These are phyloP conservation scores for Magallana gigas DNA, from an alignment of 1,140 invertebrate species.

Conservation along the genomic window DNA sequence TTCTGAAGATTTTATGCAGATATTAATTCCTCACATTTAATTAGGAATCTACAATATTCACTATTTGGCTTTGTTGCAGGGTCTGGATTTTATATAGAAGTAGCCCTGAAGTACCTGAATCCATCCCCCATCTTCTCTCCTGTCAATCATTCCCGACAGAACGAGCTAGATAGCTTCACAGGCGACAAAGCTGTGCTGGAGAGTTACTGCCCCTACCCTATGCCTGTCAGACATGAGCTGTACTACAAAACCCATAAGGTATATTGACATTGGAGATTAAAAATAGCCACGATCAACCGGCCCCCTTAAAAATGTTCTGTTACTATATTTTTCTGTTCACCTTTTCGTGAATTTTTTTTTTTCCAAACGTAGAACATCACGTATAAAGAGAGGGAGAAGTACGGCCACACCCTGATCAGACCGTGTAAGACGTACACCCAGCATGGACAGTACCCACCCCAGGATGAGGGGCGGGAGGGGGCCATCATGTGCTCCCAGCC, in stretches of 20 bases:
- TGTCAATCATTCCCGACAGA: constrained; percentile 52
- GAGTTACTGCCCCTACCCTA: constrained; percentile 66
- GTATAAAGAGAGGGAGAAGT: constrained; percentile 53
- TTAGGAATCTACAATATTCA: neutral
- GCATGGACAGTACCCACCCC: constrained; percentile 58
- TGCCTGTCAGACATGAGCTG: constrained; percentile 69
- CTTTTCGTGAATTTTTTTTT: neutral
- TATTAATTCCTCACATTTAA: no score
- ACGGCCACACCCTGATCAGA: constrained; percentile 53
- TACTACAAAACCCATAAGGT: constrained; percentile 64
- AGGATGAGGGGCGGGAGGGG: constrained; percentile 25
- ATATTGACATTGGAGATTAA: neutral
- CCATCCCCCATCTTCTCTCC: constrained; percentile 64
- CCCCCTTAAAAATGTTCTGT: no score
- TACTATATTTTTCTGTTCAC: no score
- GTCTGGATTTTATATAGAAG: constrained; percentile 64
- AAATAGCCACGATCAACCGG: no score
- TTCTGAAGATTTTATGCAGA: no score
- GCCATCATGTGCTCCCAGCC: constrained; percentile 67
- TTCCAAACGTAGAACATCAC: constrained; percentile 58
- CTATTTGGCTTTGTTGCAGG: constrained; percentile 48
- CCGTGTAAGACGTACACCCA: constrained; percentile 65
- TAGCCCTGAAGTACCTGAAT: constrained; percentile 64
- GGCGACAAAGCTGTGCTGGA: constrained; percentile 50
- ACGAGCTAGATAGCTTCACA: constrained; percentile 53